Evolutionary conservation across 2,888 invertebrate species (phyloP), one percentile per base, ranked within the genome.

Genomic region (Lampropteryx suffumata): DNA sequence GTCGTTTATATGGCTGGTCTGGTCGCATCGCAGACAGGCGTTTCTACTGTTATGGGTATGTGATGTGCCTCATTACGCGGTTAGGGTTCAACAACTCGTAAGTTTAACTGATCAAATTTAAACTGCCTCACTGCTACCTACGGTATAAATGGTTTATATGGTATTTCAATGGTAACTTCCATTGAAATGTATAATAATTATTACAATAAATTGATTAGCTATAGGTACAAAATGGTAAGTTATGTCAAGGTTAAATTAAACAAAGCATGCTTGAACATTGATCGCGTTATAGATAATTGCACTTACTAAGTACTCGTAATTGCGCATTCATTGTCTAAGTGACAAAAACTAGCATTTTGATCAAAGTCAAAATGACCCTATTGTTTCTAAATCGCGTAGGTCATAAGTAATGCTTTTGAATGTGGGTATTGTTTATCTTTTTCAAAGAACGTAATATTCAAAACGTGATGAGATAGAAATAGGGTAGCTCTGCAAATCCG

Each of bases 401-500:
- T n/a, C n/a, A n/a, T n/a, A n/a, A n/a, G n/a, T n/a, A n/a, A n/a
- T n/a, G n/a, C n/a, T n/a, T n/a, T n/a, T n/a, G n/a, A n/a, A n/a
- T n/a, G n/a, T n/a, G n/a, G n/a, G n/a, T n/a, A n/a, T 17, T 17
- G 17, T 17, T 24, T 7, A 24, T 24, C 5, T 24, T 6, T 6
- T 7, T 24, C 5, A 24, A 29, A 28, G 10, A 30, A 41, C 29
- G 0, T 30, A 35, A 33, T 35, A 32, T 44, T 48, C 27, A 39
- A 36, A 53, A 36, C 33, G 39, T 52, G 36, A 50, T 63, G 59
- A 62, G 62, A 50, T 66, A 59, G 65, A 78, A 79, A 80, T 79
- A 76, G 77, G 76, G 77, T 81, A 74, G 65, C 53, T 50, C 37
- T 54, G 61, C 62, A 76, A 77, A 75, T 73, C 75, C 70, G 61